These are phyloP conservation scores for Cerceris rybyensis DNA, from an alignment of 2,888 invertebrate genomes.

Conservation along the genomic window DNA sequence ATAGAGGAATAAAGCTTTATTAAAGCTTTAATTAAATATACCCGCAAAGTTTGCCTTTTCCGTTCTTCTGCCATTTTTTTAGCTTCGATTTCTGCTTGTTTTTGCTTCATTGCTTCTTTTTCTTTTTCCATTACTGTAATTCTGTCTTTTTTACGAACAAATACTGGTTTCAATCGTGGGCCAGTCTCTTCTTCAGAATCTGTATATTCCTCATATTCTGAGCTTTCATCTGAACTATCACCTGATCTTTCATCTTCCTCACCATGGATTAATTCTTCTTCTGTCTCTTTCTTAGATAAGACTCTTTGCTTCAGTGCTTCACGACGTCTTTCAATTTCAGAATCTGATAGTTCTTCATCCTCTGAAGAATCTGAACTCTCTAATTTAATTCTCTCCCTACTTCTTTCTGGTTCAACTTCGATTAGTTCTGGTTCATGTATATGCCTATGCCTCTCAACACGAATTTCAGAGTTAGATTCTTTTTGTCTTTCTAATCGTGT, in stretches of 20 bases:
- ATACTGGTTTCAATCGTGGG: slow-evolving; percentile 96
- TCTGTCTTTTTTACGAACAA: slow-evolving; percentile 95
- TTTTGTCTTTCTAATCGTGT: slow-evolving; percentile 82
- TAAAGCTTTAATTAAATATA: slow-evolving; percentile 61
- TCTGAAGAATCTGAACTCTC: slow-evolving; percentile 79
- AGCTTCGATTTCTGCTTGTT: slow-evolving; percentile 92
- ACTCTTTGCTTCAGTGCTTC: slow-evolving; percentile 87
- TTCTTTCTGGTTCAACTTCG: slow-evolving; percentile 85
- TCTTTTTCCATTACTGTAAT: slow-evolving; percentile 98
- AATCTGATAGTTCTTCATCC: slow-evolving; percentile 93
- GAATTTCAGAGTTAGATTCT: slow-evolving; percentile 81
- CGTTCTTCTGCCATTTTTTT: slow-evolving; percentile 94
- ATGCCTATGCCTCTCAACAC: slow-evolving; percentile 85
- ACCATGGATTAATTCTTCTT: slow-evolving; percentile 88
- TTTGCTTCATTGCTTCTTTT: slow-evolving; percentile 91
- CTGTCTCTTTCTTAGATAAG: slow-evolving; percentile 85
- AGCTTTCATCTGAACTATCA: slow-evolving; percentile 85
- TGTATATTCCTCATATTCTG: slow-evolving; percentile 93
- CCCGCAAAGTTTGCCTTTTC: slow-evolving; percentile 91
- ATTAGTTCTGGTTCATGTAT: slow-evolving; percentile 88
- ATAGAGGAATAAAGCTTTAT: background rate
- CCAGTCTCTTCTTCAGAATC: slow-evolving; percentile 96
- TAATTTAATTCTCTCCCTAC: slow-evolving; percentile 82
- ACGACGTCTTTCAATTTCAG: slow-evolving; percentile 92
- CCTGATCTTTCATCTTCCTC: slow-evolving; percentile 87